Conservation (phyloP, 2,888 invertebrate species). For the Oeneis ivallda region DNA sequence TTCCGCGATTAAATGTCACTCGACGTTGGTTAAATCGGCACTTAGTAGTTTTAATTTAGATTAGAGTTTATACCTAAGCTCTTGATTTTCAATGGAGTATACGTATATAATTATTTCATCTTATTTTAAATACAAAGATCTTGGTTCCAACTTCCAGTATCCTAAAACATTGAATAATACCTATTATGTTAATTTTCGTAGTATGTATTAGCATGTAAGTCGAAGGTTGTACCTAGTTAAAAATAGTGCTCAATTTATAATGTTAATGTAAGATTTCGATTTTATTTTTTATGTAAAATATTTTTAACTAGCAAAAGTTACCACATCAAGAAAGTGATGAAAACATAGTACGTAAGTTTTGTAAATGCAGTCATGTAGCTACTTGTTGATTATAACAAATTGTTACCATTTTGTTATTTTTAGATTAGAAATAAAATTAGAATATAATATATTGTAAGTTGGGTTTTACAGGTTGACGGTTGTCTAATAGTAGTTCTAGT, state of each 20-base stretch:
- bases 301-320: slow-evolving; percentile 25
- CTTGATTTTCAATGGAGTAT: not conserved
- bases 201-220: too few species aligned
- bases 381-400: not conserved
- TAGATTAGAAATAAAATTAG: not conserved
- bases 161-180: too few species aligned
- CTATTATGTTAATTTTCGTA: too few species aligned
- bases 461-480: not conserved
- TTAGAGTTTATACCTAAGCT: too few species aligned
- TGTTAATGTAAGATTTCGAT: not conserved
- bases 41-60: too few species aligned
- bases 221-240: not conserved
- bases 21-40: too few species aligned
- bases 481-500: too few species aligned
- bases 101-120: not conserved
- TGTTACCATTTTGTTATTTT: not conserved
- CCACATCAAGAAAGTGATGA: slow-evolving; percentile 40
- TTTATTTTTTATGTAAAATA: not conserved
- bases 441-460: not conserved
- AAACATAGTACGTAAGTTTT: slow-evolving; percentile 20
- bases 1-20: too few species aligned
- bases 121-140: slow-evolving; percentile 2
- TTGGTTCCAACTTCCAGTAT: not conserved
- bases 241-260: slow-evolving; percentile 5
- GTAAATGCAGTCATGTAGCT: not conserved